Evolutionary conservation across 1,140 invertebrate species (phyloP).

Genomic region (Drosophila obscura): DNA sequence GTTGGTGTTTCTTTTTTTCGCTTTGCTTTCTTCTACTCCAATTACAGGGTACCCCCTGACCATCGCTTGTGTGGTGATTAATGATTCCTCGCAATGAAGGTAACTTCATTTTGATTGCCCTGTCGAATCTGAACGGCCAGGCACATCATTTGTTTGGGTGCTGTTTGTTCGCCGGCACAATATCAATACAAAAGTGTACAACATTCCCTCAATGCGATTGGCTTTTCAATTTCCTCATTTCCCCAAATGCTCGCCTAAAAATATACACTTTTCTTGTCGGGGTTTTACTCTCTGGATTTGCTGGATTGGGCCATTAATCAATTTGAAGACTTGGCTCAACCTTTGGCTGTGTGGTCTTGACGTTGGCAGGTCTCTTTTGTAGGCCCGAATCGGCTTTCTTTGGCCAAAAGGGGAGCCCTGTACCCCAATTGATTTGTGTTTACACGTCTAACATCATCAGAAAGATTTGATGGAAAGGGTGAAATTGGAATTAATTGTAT

Average conservation of each 20-base stretch:
- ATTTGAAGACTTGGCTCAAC: conserved; percentile 35
- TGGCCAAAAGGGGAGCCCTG: conserved; percentile 21
- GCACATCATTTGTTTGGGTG: conserved; percentile 62
- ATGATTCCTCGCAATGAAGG: conserved; percentile 61
- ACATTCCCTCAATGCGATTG: conserved; percentile 55
- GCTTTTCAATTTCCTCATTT: conserved; percentile 67
- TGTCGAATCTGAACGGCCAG: conserved; percentile 63
- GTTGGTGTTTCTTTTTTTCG: conserved; percentile 9
- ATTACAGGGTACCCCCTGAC: conserved; percentile 25
- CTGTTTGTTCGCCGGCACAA: conserved; percentile 46
- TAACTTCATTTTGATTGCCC: conserved; percentile 78
- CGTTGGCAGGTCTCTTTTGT: conserved; percentile 35
- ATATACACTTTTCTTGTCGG: conserved; percentile 17
- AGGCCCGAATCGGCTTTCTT: conserved; percentile 33
- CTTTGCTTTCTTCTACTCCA: conserved; percentile 40
- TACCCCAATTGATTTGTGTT: conserved; percentile 46
- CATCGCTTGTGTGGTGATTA: conserved; percentile 50
- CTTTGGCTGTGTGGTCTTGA: conserved; percentile 43
- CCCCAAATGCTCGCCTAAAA: conserved; percentile 10
- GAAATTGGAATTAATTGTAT: conserved; percentile 35
- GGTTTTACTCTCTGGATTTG: conserved; percentile 5
- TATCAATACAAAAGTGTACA: conserved; percentile 47
- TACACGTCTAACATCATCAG: conserved; percentile 50
- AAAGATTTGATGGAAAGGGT: conserved; percentile 26
- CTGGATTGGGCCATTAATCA: conserved; percentile 47